Base-by-base conservation (phyloP, 2,113 vertebrate species). In the Chroicocephalus ridibundus region DNA sequence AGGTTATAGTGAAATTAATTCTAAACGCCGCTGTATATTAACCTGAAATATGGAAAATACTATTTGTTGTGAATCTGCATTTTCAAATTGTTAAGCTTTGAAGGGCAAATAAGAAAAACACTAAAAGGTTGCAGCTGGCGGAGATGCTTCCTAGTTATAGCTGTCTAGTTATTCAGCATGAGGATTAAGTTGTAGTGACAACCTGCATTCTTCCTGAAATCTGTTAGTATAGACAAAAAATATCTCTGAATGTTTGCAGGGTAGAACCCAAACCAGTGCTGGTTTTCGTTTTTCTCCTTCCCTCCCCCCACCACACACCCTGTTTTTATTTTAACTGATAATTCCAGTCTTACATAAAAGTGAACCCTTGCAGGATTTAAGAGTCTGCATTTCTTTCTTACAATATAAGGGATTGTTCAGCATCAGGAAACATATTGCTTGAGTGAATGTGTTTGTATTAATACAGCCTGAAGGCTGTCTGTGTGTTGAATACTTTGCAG, bases 261-360 rank as follows among this genome's bases (percentile, higher is more conserved):
- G 22, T 66, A 42, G 54, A 83, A 54, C 31, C 27, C 44, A 61
- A 62, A 52, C 22, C 27, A 44, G 4, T 70, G 40, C 54, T 87
- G n/a, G 0, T 20, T 80, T 94, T 65, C 80, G 24, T 47, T 60
- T 24, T 32, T 49, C 29, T 42, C 25, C 15, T 51, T 25, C 24
- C 7, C 3, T 6, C 6, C 9, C 1, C 2, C 1, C 6, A 20
- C 11, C 11, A 14, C 52, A 54, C 60, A 25, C 17, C 24, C 36
- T 27, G 10, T 65, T 79, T 89, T 87, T 82, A 40, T 77, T 81
- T 92, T 66, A 65, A 61, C 12, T 72, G 25, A 22, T 70, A 74
- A 81, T 90, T 92, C 26, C 25, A 75, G 64, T 36, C 27, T 61
- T 76, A 47, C 11, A 36, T 61, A 46, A 55, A 74, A 58, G 61